phyloP scores from a whole-genome alignment of 2,797 vertebrate genomes.

The Gallinago solitaria region DNA sequence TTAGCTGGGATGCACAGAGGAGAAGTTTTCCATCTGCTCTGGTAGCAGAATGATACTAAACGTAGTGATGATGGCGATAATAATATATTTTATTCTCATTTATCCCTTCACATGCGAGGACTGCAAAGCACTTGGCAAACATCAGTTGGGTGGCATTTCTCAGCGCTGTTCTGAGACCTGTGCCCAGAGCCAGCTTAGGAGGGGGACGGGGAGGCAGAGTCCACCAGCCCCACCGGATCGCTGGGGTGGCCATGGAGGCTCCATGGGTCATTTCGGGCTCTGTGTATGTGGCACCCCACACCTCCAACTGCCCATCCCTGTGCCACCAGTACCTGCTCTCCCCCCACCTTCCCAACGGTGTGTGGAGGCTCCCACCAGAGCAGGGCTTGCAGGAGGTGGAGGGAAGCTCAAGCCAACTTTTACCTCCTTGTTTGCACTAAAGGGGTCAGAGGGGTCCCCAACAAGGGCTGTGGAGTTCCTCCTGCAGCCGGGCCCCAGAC shows the following conservation, averaged over 20 bases:
- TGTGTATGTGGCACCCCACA: rapidly evolving
- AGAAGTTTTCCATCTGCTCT: conserved; percentile 66
- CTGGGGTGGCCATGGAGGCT: rapidly evolving
- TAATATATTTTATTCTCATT: conserved; percentile 57
- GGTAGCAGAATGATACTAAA: conserved; percentile 28
- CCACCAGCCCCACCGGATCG: background rate
- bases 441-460: background rate
- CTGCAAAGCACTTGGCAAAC: background rate
- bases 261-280: rapidly evolving
- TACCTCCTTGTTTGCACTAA: background rate
- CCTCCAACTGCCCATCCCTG: background rate
- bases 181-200: background rate
- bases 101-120: background rate
- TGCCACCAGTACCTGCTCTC: background rate
- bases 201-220: background rate
- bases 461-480: background rate
- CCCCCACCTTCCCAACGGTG: background rate
- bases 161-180: background rate
- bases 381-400: background rate
- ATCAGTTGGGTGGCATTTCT: background rate
- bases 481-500: rapidly evolving
- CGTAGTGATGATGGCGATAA: background rate
- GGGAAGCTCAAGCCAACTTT: background rate
- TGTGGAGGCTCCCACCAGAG: rapidly evolving
- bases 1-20: conserved; percentile 58